Evolutionary conservation across 2,113 vertebrate species (phyloP).

Genomic region (Mixornis gularis): DNA sequence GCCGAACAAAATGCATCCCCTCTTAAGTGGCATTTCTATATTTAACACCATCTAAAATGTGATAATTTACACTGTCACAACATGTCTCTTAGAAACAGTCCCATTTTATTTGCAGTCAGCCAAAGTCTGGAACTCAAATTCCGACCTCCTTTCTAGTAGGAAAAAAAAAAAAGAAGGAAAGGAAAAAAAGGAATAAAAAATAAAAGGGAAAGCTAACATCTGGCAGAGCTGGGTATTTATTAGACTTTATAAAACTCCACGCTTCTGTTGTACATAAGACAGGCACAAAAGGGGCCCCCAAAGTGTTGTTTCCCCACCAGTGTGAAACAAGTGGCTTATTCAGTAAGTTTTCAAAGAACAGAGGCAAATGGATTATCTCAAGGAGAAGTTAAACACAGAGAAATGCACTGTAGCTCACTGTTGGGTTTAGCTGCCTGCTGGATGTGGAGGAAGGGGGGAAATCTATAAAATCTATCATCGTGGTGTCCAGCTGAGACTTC

Average conservation of each 20-base stretch:
- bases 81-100: conserved; percentile 34
- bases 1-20: neutral
- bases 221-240: conserved; percentile 58
- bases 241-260: conserved; percentile 57
- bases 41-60: conserved; percentile 39
- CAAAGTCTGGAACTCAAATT: conserved; percentile 17
- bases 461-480: conserved; percentile 66
- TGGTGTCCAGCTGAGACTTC: conserved; percentile 67
- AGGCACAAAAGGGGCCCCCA: conserved; percentile 58
- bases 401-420: conserved; percentile 48
- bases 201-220: conserved; percentile 44
- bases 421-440: conserved; percentile 51
- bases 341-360: conserved; percentile 71
- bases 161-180: neutral
- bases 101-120: conserved; percentile 38
- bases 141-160: conserved; percentile 6
- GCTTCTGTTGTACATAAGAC: conserved; percentile 62
- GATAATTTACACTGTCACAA: conserved; percentile 54
- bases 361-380: conserved; percentile 63
- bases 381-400: conserved; percentile 59
- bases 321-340: conserved; percentile 70
- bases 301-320: conserved; percentile 66
- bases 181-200: neutral
- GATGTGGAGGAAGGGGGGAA: neutral
- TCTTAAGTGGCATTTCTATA: conserved; percentile 43